Base-by-base conservation (phyloP, 2,888 invertebrate genomes). In the Dicyrtoma fusca region DNA sequence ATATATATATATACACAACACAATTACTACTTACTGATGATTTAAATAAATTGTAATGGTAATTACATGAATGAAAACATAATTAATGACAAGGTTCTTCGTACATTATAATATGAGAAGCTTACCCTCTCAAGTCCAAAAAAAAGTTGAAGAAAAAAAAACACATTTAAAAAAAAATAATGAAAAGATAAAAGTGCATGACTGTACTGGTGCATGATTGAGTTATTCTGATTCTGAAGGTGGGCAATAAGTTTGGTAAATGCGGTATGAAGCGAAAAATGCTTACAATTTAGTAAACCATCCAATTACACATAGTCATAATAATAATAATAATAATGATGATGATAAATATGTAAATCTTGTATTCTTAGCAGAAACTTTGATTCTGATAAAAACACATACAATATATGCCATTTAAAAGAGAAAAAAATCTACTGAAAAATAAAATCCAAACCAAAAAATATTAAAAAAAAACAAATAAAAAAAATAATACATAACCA, bases 241-340 rank as follows among this genome's bases (percentile, higher is more conserved):
- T 66, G 34, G 66, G 66, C 66, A 66, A 66, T 65, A 65, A 66
- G 34, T 66, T 53, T 66, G 66, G 53, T 66, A 66, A 42, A 66
- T 53, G 19, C 21, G 66, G 66, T 53, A 66, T 66, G 66, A 49
- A 66, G 55, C 53, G 66, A 66, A 17, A 64, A 65, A 53, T 49
- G 65, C 65, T 65, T 65, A 65, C 65, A 65, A 65, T 65, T 66
- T 66, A 66, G 66, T 66, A 53, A 66, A 66, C 66, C 66, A 66
- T 66, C 66, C 66, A 66, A 66, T 66, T 66, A 66, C 34, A 49
- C 51, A 53, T 53, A 19, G 57, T 57, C 23, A 57, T 25, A 57
- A 21, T 57, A 57, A 57, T 11, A 57, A 21, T 57, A 57, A 14
- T 57, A 25, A 57, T 25, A 57, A 57, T 57, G 25, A 17, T 11